A percentile compares a stretch with the other conserved stretches of the same genome.
Conservation (phyloP, 2,888 invertebrate species). For the Adela reaumurella region DNA sequence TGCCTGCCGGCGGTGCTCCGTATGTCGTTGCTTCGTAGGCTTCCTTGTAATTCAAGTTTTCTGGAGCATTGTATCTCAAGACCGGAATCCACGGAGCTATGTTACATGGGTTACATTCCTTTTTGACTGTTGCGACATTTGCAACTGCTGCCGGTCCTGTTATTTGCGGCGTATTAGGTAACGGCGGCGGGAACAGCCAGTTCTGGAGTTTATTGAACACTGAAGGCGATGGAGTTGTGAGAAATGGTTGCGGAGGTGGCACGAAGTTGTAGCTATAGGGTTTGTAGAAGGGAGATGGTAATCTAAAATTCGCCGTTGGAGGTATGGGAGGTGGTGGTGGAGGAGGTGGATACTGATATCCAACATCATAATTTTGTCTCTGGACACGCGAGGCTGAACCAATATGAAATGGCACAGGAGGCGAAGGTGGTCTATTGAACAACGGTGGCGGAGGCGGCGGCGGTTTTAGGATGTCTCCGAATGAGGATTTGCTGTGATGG, state of each 20-base stretch:
- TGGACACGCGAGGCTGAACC: conserved; percentile 25
- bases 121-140: conserved; percentile 29
- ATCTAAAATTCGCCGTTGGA: conserved; percentile 30
- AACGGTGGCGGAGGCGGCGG: conserved; percentile 34
- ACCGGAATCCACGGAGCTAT: conserved; percentile 80
- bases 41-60: conserved; percentile 26
- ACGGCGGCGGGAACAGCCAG: conserved; percentile 58
- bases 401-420: conserved; percentile 39
- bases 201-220: conserved; percentile 57
- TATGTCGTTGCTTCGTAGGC: conserved; percentile 24
- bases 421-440: conserved; percentile 29
- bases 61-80: conserved; percentile 40
- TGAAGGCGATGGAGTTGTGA: conserved; percentile 42
- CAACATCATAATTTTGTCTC: conserved; percentile 30
- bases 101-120: conserved; percentile 74
- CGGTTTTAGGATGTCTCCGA: conserved; percentile 39
- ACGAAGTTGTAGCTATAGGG: conserved; percentile 47
- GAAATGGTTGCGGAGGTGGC: conserved; percentile 40
- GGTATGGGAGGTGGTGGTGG: conserved; percentile 17
- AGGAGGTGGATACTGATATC: conserved; percentile 30
- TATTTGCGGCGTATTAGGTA: conserved; percentile 23
- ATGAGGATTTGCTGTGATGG: conserved; percentile 24
- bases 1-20: conserved; percentile 3
- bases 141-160: conserved; percentile 2
- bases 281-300: conserved; percentile 45